A percentile compares a stretch with the other conserved stretches of the same genome.
Evolutionary conservation across 2,888 invertebrate species (phyloP).

Genomic region (Nebria salina): DNA sequence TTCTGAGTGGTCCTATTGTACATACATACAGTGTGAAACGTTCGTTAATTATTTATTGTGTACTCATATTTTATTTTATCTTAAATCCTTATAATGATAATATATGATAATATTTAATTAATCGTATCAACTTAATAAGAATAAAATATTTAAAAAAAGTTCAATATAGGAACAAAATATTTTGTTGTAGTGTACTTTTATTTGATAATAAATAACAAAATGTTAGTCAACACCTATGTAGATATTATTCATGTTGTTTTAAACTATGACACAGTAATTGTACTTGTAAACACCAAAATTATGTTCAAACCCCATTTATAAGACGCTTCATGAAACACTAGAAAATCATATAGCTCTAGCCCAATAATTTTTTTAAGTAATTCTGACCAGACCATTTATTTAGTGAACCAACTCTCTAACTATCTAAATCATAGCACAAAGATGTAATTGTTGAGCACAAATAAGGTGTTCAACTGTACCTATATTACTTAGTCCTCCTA

Average conservation of each 20-base stretch:
- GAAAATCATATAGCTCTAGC: neutral
- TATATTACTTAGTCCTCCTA: constrained; percentile 41
- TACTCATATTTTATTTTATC: neutral
- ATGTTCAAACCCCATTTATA: neutral
- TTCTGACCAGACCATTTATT: neutral
- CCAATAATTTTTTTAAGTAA: neutral
- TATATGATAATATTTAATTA: neutral
- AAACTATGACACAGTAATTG: neutral
- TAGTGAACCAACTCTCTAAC: neutral
- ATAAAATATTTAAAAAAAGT: no score
- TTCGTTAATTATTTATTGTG: no score
- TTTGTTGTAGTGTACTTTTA: neutral
- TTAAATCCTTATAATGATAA: neutral
- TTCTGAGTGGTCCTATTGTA: neutral
- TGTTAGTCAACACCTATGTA: neutral
- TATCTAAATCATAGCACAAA: neutral
- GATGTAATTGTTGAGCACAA: neutral
- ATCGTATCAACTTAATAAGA: no score
- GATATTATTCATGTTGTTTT: neutral
- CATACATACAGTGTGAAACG: no score
- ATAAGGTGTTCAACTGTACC: constrained; percentile 13
- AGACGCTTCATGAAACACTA: neutral
- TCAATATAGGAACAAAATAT: neutral
- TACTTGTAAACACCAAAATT: neutral
- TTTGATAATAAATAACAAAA: neutral